Evolutionary conservation across 1,140 invertebrate species (phyloP).

Genomic region (Lysiphlebus fabarum): DNA sequence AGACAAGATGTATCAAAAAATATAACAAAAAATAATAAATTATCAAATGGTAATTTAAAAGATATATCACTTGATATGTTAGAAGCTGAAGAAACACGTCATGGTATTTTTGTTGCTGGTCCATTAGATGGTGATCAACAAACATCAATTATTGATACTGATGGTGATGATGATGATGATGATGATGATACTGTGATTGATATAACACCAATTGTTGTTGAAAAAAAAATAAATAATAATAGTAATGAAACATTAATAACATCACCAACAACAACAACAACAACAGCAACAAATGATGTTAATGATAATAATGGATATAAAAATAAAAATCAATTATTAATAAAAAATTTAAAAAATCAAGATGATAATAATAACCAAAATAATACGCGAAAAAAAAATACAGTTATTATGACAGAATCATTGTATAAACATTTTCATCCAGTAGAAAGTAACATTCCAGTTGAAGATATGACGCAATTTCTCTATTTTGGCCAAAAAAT

Average conservation of each 20-base stretch:
- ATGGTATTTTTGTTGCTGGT: constrained; percentile 36
- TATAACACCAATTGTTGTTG: background rate
- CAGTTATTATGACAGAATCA: constrained; percentile 57
- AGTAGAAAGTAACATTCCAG: constrained; percentile 61
- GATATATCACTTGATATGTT: constrained; percentile 36
- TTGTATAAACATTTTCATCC: constrained; percentile 64
- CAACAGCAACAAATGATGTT: too few species aligned
- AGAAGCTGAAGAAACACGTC: constrained; percentile 41
- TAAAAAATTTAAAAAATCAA: constrained; percentile 25
- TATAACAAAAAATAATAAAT: constrained; percentile 15
- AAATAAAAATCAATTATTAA: background rate
- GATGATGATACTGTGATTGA: background rate
- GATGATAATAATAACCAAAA: constrained; percentile 24
- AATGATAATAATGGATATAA: background rate
- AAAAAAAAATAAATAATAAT: background rate
- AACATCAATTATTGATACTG: constrained; percentile 8
- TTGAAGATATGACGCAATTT: constrained; percentile 68
- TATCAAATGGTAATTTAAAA: constrained; percentile 16
- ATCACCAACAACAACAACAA: too few species aligned
- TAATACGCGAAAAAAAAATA: constrained; percentile 42
- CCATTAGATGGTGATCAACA: constrained; percentile 21
- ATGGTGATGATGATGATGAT: constrained; percentile 12
- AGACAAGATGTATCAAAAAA: constrained; percentile 15
- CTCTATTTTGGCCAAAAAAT: constrained; percentile 69
- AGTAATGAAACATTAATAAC: too few species aligned